A percentile compares a stretch with the other conserved stretches of the same genome.
Conservation (phyloP, 2,888 invertebrate genomes). For the Meganola albula region DNA sequence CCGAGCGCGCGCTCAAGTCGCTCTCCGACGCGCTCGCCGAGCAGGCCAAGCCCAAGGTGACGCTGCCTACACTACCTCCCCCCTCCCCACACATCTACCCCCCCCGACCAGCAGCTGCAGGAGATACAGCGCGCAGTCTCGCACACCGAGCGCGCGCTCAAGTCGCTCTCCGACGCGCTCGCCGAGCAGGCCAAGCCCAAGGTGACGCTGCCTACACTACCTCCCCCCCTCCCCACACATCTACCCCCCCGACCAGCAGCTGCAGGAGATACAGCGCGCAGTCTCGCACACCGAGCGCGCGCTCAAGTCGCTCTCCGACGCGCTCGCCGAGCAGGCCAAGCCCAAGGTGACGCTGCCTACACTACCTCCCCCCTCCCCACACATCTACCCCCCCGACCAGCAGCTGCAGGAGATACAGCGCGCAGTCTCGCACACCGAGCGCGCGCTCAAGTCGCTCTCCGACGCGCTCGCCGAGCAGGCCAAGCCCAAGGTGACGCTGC, state of each 20-base stretch:
- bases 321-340: slow-evolving; percentile 80
- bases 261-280: slow-evolving; percentile 92
- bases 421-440: slow-evolving; percentile 87
- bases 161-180: slow-evolving; percentile 91
- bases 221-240: slow-evolving; percentile 91
- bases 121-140: slow-evolving; percentile 67
- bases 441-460: slow-evolving; percentile 88
- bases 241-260: slow-evolving; percentile 93
- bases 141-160: slow-evolving; percentile 93
- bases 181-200: slow-evolving; percentile 74
- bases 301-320: slow-evolving; percentile 92
- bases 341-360: slow-evolving; percentile 39
- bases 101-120: slow-evolving; percentile 90
- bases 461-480: slow-evolving; percentile 85
- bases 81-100: slow-evolving; percentile 96
- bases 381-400: slow-evolving; percentile 92
- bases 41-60: slow-evolving; percentile 47
- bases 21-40: slow-evolving; percentile 91
- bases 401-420: slow-evolving; percentile 80
- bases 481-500: slow-evolving; percentile 6
- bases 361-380: slow-evolving; percentile 44
- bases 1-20: slow-evolving; percentile 93
- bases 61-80: slow-evolving; percentile 38
- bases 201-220: slow-evolving; percentile 26
- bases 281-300: slow-evolving; percentile 94